Evolutionary conservation across 2,888 invertebrate genomes (phyloP).

Genomic region (Petrophora chlorosata): DNA sequence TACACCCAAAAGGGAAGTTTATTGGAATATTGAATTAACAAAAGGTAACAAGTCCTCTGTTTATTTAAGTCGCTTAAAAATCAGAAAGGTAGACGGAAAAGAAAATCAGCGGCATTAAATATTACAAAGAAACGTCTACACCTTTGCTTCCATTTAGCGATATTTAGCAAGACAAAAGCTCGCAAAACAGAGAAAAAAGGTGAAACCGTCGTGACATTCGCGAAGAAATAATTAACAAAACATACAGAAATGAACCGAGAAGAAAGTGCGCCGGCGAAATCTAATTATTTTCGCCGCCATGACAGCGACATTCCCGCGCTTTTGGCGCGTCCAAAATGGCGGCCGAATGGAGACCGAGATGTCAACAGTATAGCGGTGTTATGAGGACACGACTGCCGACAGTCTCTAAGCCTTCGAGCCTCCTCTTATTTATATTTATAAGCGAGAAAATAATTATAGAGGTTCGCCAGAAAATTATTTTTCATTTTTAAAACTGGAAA

Average conservation of each 20-base stretch:
- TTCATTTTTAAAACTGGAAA: slow-evolving; percentile 42
- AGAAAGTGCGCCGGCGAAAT: slow-evolving; percentile 67
- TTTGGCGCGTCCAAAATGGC: slow-evolving; percentile 65
- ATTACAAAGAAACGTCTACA: slow-evolving; percentile 51
- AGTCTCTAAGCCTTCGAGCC: slow-evolving; percentile 72
- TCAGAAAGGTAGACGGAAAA: slow-evolving; percentile 29
- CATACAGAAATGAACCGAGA: slow-evolving; percentile 77
- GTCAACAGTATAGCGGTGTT: slow-evolving; percentile 71
- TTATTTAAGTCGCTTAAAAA: slow-evolving; percentile 20
- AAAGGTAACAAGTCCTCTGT: slow-evolving; percentile 23
- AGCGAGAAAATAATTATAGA: slow-evolving; percentile 65
- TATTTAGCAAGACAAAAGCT: slow-evolving; percentile 53
- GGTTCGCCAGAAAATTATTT: slow-evolving; percentile 58
- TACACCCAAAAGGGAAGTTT: slow-evolving; percentile 42
- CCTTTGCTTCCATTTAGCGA: slow-evolving; percentile 50
- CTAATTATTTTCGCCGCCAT: slow-evolving; percentile 80
- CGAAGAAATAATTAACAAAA: slow-evolving; percentile 78
- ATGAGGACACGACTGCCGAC: slow-evolving; percentile 70
- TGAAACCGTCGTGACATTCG: slow-evolving; percentile 54
- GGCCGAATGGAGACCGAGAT: slow-evolving; percentile 61
- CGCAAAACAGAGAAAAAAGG: slow-evolving; percentile 43
- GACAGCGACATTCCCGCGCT: slow-evolving; percentile 76
- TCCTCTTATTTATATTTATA: slow-evolving; percentile 61
- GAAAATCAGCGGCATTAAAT: slow-evolving; percentile 46
- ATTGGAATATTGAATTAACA: slow-evolving; percentile 32